Percentiles rank a stretch among this genome's conserved stretches.
phyloP scores from a whole-genome alignment of 1,140 invertebrate species.

The Anthonomus grandis region DNA sequence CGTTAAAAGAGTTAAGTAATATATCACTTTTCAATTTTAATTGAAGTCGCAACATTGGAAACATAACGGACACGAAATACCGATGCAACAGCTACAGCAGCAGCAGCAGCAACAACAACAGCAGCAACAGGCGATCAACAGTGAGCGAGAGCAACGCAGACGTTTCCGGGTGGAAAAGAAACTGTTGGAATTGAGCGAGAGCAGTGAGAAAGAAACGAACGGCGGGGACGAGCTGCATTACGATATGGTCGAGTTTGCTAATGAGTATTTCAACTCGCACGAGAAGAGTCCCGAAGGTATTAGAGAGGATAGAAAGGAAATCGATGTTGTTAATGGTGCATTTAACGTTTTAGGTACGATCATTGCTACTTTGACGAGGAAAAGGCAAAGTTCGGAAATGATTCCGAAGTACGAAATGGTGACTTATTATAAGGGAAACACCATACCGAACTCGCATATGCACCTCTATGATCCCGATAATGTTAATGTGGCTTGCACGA shows the following conservation, averaged over 20 bases:
- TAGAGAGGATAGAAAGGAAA: no score
- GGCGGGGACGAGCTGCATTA: slow-evolving; percentile 61
- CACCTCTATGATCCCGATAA: slow-evolving; percentile 95
- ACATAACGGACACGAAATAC: slow-evolving; percentile 36
- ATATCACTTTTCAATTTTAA: no score
- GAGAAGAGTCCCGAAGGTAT: slow-evolving; percentile 72
- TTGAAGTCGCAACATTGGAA: slow-evolving; percentile 44
- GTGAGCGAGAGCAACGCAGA: slow-evolving; percentile 69
- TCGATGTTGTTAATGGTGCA: no score
- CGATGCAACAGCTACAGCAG: slow-evolving; percentile 18
- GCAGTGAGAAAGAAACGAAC: slow-evolving; percentile 56
- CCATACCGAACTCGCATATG: slow-evolving; percentile 91
- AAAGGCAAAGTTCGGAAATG: slow-evolving; percentile 72
- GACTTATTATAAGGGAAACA: slow-evolving; percentile 79
- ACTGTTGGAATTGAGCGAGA: slow-evolving; percentile 68
- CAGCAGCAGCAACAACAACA: slow-evolving; percentile 17
- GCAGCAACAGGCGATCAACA: slow-evolving; percentile 38
- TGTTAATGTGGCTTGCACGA: slow-evolving; percentile 81
- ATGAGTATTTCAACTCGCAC: slow-evolving; percentile 89
- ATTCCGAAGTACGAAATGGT: slow-evolving; percentile 92
- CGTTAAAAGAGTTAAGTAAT: no score
- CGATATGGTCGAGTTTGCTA: slow-evolving; percentile 90
- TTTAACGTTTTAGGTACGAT: slow-evolving; percentile 67
- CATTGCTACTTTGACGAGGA: slow-evolving; percentile 84
- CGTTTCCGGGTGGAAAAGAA: slow-evolving; percentile 83